Conservation (phyloP, 2,888 invertebrate genomes). For the Oligia fasciuncula region DNA sequence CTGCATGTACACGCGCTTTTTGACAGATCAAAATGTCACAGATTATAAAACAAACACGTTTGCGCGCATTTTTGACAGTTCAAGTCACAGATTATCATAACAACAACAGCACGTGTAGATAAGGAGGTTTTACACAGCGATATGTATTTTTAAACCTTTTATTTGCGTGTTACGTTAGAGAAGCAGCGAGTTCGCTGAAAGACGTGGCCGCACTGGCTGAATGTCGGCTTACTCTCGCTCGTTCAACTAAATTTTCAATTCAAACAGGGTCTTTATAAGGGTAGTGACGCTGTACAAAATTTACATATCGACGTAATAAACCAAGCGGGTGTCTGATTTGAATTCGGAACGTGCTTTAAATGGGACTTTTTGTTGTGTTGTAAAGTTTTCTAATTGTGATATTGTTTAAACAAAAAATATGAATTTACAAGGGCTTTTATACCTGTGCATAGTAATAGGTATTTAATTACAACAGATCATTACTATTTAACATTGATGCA, state of each 20-base stretch:
- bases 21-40: conserved; percentile 62
- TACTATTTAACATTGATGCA: neutral
- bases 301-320: conserved; percentile 90
- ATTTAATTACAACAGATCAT: neutral
- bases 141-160: conserved; percentile 61
- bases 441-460: neutral
- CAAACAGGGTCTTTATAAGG: conserved; percentile 90
- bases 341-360: conserved; percentile 82
- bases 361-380: conserved; percentile 73
- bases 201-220: conserved; percentile 88
- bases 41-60: conserved; percentile 45
- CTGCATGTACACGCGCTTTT: conserved; percentile 60
- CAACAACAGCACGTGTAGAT: conserved; percentile 41
- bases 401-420: conserved; percentile 37
- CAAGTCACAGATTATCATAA: conserved; percentile 43
- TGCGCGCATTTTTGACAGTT: conserved; percentile 53
- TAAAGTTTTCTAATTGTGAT: conserved; percentile 57
- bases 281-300: conserved; percentile 90
- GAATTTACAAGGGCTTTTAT: neutral
- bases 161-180: conserved; percentile 72
- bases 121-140: conserved; percentile 26
- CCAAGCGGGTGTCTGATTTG: conserved; percentile 86
- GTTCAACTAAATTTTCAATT: conserved; percentile 90
- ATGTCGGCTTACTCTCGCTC: conserved; percentile 84
- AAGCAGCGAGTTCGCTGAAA: conserved; percentile 88